Conservation (phyloP, 1,140 invertebrate genomes). For the Drosophila elegans region DNA sequence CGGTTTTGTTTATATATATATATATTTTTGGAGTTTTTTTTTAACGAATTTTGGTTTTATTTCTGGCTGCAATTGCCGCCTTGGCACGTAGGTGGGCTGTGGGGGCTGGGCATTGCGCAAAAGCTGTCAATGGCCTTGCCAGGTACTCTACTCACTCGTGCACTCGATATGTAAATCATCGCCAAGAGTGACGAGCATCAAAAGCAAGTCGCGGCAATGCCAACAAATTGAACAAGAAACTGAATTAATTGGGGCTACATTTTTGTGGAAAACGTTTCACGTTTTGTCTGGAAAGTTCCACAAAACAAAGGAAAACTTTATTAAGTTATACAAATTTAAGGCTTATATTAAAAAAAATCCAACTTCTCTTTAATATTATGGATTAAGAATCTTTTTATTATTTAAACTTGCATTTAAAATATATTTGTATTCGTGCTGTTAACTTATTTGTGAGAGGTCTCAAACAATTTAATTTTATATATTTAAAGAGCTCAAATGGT, state of each 20-base stretch:
- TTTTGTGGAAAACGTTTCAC: background rate
- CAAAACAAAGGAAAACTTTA: background rate
- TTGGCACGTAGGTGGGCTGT: constrained; percentile 61
- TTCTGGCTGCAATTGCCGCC: constrained; percentile 56
- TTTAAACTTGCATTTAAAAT: too few species aligned
- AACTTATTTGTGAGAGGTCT: too few species aligned
- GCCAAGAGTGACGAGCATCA: constrained; percentile 16
- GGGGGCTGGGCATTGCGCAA: constrained; percentile 34
- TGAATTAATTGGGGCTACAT: background rate
- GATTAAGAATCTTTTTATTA: too few species aligned
- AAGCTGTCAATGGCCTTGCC: constrained; percentile 44
- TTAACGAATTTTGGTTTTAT: constrained; percentile 5
- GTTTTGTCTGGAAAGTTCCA: background rate
- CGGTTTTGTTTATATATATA: constrained; percentile 12
- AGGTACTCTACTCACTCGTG: background rate
- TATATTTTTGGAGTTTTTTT: constrained; percentile 1
- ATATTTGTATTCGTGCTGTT: too few species aligned
- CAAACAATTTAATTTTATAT: too few species aligned
- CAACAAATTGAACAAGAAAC: constrained; percentile 3
- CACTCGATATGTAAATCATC: constrained; percentile 43
- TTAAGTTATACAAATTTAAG: background rate
- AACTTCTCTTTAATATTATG: background rate
- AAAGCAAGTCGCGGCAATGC: constrained; percentile 4
- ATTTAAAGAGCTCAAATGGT: too few species aligned
- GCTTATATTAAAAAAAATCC: background rate